Conservation (phyloP, 1,140 invertebrate genomes). For the Cataglyphis hispanica region DNA sequence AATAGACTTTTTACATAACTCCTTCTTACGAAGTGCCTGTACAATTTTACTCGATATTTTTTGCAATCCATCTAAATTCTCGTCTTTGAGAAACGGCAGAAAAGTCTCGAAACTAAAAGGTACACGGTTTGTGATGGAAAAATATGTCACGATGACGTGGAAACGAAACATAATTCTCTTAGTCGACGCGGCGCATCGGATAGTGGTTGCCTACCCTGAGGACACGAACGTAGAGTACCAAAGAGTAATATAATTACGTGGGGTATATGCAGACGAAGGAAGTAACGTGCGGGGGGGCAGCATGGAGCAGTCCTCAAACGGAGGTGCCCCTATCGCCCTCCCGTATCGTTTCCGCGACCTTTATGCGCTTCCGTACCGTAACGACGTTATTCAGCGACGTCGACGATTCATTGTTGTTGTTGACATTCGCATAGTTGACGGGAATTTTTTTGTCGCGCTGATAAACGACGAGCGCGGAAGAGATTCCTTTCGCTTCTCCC, state of each 20-base stretch:
- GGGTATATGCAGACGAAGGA: constrained; percentile 54
- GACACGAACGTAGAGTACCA: constrained; percentile 60
- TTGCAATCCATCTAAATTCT: constrained; percentile 32
- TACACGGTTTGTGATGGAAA: constrained; percentile 5
- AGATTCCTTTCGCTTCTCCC: neutral
- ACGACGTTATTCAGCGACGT: constrained; percentile 68
- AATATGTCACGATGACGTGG: constrained; percentile 53
- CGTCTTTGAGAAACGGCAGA: neutral
- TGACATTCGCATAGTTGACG: constrained; percentile 52
- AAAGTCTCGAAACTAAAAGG: constrained; percentile 42
- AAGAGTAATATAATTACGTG: constrained; percentile 76
- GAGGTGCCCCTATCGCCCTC: constrained; percentile 56
- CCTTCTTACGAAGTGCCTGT: neutral
- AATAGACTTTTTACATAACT: neutral
- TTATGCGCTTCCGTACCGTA: constrained; percentile 60
- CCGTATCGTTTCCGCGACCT: constrained; percentile 63
- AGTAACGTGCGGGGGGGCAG: constrained; percentile 53
- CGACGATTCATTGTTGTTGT: constrained; percentile 71
- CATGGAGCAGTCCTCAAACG: constrained; percentile 39
- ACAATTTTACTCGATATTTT: constrained; percentile 21
- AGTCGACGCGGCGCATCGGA: constrained; percentile 24
- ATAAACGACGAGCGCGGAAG: constrained; percentile 52
- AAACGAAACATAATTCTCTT: constrained; percentile 68
- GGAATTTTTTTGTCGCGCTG: constrained; percentile 60
- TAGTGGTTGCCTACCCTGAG: constrained; percentile 49